phyloP scores from a whole-genome alignment of 2,113 vertebrate species.

The Bucco capensis region DNA sequence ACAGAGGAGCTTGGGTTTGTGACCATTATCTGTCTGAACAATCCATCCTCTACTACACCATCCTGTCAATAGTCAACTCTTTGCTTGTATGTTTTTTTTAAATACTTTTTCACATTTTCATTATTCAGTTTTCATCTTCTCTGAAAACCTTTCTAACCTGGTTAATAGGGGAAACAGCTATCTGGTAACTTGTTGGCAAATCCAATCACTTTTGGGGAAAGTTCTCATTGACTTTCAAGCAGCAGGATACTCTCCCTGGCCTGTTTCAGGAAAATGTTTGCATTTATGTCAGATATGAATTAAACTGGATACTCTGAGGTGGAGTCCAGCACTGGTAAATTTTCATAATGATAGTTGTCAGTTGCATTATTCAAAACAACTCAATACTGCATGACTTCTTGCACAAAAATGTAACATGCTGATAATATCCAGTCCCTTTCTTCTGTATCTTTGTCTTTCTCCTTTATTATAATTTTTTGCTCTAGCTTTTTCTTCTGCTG shows the following conservation, averaged over 20 bases:
- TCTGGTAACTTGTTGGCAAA: neutral
- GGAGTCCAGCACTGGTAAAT: neutral
- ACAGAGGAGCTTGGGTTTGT: neutral
- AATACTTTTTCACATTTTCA: neutral
- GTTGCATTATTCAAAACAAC: constrained; percentile 3
- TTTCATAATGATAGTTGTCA: neutral
- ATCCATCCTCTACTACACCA: neutral
- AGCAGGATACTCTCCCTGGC: neutral
- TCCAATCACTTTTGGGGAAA: neutral
- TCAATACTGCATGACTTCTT: neutral
- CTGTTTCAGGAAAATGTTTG: neutral
- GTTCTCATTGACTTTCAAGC: neutral
- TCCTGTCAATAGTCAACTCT: neutral
- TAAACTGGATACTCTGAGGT: neutral
- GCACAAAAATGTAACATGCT: neutral
- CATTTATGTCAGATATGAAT: neutral
- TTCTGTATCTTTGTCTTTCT: constrained; percentile 23
- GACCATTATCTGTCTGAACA: neutral
- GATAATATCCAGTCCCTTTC: neutral
- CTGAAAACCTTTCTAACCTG: neutral
- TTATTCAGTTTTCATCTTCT: neutral
- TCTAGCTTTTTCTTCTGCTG: constrained; percentile 29
- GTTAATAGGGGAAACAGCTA: neutral
- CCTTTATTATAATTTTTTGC: constrained; percentile 29
- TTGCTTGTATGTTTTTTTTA: neutral